Evolutionary conservation across 2,797 vertebrate genomes (phyloP).

Genomic region (Merluccius polli): DNA sequence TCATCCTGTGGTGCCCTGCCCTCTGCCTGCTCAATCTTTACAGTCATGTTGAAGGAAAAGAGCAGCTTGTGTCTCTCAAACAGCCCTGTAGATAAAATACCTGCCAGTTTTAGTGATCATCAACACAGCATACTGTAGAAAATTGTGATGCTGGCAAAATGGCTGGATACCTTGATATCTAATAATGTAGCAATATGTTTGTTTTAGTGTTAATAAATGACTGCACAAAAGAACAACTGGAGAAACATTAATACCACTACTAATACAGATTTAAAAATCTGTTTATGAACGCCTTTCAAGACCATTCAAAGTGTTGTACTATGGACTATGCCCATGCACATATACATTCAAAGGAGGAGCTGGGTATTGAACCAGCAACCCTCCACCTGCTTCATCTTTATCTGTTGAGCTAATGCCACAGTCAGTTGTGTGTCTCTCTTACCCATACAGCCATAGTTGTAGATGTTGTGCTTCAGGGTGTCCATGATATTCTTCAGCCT

Average conservation of each 20-base stretch:
- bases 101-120: background rate
- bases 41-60: constrained; percentile 92
- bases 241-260: background rate
- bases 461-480: constrained; percentile 85
- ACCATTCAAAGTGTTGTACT: background rate
- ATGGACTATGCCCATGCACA: background rate
- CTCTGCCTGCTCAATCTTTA: constrained; percentile 92
- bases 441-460: constrained; percentile 97
- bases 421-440: constrained; percentile 15
- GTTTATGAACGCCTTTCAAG: background rate
- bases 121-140: background rate
- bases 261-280: background rate
- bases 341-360: background rate
- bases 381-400: too few species aligned
- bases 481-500: constrained; percentile 88
- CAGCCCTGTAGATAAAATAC: constrained; percentile 72
- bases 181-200: background rate
- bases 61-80: constrained; percentile 96
- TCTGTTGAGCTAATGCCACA: too few species aligned
- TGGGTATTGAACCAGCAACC: too few species aligned
- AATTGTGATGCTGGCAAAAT: background rate
- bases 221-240: too few species aligned
- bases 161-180: background rate
- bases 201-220: too few species aligned
- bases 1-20: constrained; percentile 84